Base-by-base conservation (phyloP, 2,888 invertebrate species). In the Lasioglossum morio region DNA sequence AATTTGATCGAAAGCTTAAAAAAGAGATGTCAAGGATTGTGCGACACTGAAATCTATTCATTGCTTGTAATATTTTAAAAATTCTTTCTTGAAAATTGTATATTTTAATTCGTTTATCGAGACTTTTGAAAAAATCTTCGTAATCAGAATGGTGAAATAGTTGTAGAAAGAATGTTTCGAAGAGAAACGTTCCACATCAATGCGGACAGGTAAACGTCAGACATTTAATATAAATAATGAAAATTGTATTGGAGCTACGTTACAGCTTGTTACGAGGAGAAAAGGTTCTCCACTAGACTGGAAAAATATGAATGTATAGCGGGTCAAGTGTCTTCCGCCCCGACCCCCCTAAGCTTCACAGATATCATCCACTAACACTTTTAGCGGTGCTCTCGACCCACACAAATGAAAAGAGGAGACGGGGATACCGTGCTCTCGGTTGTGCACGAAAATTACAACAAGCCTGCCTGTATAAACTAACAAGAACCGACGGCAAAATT, bases 361-460 rank as follows among this genome's bases (percentile, higher is more conserved):
- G 66, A 66, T 66, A 63, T 63, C 60, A 63, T 63, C 60, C 60
- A 30, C 60, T 63, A 66, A 66, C 66, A 66, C 66, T 34, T 34
- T 66, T 34, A 19, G 34, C 8, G 8, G 8, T 3, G 19, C 66
- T 66, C 66, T 34, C 19, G 66, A 34, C 66, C 19, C 66, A 34
- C 19, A 66, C 34, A 66, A 34, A 34, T 19, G 34, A 10, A 66
- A 19, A 66, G 8, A 8, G 66, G 66, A 66, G 8, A 34, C 66
- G 19, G 66, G 27, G 4, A 60, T 34, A 66, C 16, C 2, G 48
- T 23, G 19, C 53, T 53, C 53, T 23, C 53, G 10, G 66, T 66
- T 66, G 34, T 34, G 66, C 66, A 34, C 10, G 19, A 66, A 66
- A 66, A 66, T 34, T 34, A 34, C 66, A 34, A 66, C 34, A 23